Evolutionary conservation across 2,113 vertebrate species (phyloP), one percentile per base, ranked within the genome.

Genomic region (Nesogale talazaci): DNA sequence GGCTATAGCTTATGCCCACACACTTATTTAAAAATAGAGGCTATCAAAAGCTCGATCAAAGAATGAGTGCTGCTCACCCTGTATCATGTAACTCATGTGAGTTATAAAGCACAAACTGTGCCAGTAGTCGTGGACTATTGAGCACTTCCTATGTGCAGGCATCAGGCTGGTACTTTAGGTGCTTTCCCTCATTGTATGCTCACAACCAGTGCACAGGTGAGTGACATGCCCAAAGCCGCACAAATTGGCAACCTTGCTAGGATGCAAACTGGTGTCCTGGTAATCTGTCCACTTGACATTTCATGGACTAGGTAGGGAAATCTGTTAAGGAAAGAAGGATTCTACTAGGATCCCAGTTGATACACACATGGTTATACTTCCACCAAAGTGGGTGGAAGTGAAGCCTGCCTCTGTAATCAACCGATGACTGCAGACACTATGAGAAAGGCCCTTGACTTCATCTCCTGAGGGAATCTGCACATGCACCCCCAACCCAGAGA

Each of bases 11-110:
- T 84, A 29, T 31, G 10, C 23, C 70, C 82, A 75, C 38, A 57
- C 74, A 83, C 85, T 57, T 80, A 14, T 90, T 38, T 83, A 56
- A 94, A 87, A 92, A 83, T 57, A 88, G 78, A 95, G 65, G 65
- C 29, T 31, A 2, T 77, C 72, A 38, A 91, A 95, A 87, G 36
- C 11, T 67, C n/a, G 67, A 8, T 85, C 46, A 80, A 77, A 22
- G 74, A 72, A 59, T 65, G 16, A 36, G 25, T 16, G 3, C 56
- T 89, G 65, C 16, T 56, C 1, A 11, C 56, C 72, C 83, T 83
- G 0, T 86, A 34, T 22, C 70, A 4, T 17, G 25, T 81, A 59
- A 75, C 31, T 22, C 70, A 4, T 17, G 25, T 81, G 65, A 75
- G 46, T 59, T 34, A 63, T 23, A 12, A 38, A 25, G 22, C 46